These are phyloP conservation scores for Pterostichus madidus DNA, from an alignment of 2,888 invertebrate genomes.

Conservation along the genomic window DNA sequence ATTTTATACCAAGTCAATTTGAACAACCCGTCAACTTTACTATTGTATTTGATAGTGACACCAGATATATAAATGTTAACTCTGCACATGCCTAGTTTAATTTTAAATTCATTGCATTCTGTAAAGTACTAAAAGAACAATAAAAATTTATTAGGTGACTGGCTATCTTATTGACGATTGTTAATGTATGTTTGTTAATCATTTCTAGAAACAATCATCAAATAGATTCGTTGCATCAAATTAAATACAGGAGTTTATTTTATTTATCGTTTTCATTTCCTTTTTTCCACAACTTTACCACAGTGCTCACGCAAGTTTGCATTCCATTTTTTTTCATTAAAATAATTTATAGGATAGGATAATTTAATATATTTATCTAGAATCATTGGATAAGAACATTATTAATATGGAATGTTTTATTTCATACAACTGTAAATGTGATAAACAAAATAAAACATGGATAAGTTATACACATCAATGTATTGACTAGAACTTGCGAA, in stretches of 20 bases:
- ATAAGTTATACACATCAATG: constrained; percentile 15
- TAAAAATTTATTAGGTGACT: constrained; percentile 64
- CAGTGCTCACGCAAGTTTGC: too few relatives aligned
- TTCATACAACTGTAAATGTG: constrained; percentile 17
- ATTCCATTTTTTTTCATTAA: too few relatives aligned
- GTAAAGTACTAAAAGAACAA: constrained; percentile 65
- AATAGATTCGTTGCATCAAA: background rate
- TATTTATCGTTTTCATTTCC: background rate
- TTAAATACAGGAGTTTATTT: background rate
- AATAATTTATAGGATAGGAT: too few relatives aligned
- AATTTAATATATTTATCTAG: too few relatives aligned
- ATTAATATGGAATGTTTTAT: constrained; percentile 53
- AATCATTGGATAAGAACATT: background rate
- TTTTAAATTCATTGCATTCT: constrained; percentile 63
- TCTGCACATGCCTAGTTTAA: constrained; percentile 64
- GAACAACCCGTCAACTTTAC: constrained; percentile 48
- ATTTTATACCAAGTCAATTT: constrained; percentile 67
- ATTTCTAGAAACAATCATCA: background rate
- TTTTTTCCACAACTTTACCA: too few relatives aligned
- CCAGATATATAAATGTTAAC: constrained; percentile 64
- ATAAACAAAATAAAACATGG: constrained; percentile 21
- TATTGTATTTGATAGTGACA: constrained; percentile 66
- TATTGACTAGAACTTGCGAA: constrained; percentile 31
- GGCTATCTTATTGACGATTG: constrained; percentile 48
- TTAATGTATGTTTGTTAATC: constrained; percentile 2